A percentile compares a stretch with the other conserved stretches of the same genome.
Conservation (phyloP, 2,113 vertebrate genomes). For the Lepisosteus osseus region DNA sequence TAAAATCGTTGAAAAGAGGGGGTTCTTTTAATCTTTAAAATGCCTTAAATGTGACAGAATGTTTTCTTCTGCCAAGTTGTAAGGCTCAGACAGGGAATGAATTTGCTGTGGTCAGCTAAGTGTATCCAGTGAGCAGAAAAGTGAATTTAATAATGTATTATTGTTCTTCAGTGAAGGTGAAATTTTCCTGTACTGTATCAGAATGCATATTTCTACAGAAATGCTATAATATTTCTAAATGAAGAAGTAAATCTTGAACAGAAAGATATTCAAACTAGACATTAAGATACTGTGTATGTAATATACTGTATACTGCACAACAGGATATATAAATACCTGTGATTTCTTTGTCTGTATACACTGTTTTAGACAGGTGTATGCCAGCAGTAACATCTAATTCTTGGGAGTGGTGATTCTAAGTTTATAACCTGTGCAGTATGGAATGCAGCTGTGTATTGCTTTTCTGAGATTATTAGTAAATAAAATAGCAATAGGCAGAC, state of each 20-base stretch:
- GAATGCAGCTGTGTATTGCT: too few species aligned
- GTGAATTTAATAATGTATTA: constrained; percentile 99
- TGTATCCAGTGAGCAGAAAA: constrained; percentile 98
- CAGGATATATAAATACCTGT: too few species aligned
- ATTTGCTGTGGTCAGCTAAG: constrained; percentile 99
- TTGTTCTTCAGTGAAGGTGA: constrained; percentile 99
- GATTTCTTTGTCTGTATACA: too few species aligned
- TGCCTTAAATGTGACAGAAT: constrained; percentile 99
- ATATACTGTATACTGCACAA: too few species aligned
- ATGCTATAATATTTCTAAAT: constrained; percentile 21
- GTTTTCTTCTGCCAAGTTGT: constrained; percentile 99
- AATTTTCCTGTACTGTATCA: constrained; percentile 94
- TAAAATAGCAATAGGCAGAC: too few species aligned
- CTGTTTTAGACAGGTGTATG: too few species aligned
- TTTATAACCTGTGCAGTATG: too few species aligned
- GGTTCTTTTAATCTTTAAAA: constrained; percentile 99
- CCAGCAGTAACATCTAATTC: too few species aligned
- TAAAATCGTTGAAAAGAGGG: constrained; percentile 98
- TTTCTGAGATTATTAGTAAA: too few species aligned
- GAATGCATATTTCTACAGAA: constrained; percentile 44
- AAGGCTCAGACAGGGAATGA: constrained; percentile 96
- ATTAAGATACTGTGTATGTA: too few species aligned
- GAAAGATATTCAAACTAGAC: constrained; percentile 38
- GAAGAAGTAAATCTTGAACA: constrained; percentile 43
- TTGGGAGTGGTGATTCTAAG: too few species aligned